Evolutionary conservation across 2,888 invertebrate species (phyloP).

Genomic region (Macrosiphum euphorbiae): DNA sequence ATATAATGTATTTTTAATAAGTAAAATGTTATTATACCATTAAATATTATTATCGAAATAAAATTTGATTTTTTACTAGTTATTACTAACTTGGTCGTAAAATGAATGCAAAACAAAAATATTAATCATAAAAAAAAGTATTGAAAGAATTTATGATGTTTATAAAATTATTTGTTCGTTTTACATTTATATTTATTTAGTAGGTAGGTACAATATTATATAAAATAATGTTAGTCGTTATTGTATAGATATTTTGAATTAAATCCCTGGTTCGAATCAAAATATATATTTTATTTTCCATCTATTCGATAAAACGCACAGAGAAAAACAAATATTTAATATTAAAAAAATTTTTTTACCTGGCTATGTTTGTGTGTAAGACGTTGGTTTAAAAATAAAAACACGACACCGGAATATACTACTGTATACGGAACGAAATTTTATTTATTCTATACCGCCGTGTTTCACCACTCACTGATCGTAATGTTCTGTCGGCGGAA

Average conservation of each 20-base stretch:
- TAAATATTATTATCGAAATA: background rate
- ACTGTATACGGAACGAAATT: conserved; percentile 43
- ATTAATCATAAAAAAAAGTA: background rate
- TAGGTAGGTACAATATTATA: background rate
- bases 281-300: background rate
- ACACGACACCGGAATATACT: conserved; percentile 32
- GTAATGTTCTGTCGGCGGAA: conserved; percentile 37
- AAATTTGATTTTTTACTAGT: background rate
- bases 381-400: conserved; percentile 26
- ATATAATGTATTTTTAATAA: background rate
- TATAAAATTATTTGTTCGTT: background rate
- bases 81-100: background rate
- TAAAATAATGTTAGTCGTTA: background rate
- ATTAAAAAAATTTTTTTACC: conserved; percentile 27
- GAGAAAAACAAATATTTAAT: background rate
- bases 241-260: background rate
- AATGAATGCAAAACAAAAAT: background rate
- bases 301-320: background rate
- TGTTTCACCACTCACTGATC: conserved; percentile 61
- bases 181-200: background rate
- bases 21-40: background rate
- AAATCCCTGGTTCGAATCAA: background rate
- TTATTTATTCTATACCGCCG: conserved; percentile 33
- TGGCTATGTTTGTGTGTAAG: conserved; percentile 32
- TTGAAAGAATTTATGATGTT: background rate